phyloP scores from a whole-genome alignment of 2,888 invertebrate genomes.

The Patella ulyssiponensis region DNA sequence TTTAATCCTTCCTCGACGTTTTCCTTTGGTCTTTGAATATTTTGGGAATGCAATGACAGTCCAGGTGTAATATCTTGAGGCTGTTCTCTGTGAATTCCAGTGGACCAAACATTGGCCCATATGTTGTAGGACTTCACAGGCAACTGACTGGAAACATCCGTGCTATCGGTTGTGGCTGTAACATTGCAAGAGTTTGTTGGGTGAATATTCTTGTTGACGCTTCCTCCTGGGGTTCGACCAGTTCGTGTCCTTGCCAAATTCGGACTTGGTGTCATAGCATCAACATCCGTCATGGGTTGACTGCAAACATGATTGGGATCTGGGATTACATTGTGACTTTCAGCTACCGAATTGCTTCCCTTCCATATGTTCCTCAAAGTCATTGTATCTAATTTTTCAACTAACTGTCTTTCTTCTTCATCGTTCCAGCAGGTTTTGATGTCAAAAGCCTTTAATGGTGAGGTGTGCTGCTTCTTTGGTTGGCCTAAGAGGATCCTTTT shows the following conservation, averaged over 20 bases:
- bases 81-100: no score
- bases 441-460: background rate
- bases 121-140: no score
- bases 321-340: background rate
- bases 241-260: background rate
- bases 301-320: background rate
- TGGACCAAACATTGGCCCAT: no score
- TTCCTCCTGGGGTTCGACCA: background rate
- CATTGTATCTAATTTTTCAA: background rate
- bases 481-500: background rate
- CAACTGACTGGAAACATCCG: no score
- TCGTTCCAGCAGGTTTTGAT: background rate
- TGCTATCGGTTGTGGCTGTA: no score
- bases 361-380: background rate
- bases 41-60: no score
- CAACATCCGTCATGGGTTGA: background rate
- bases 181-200: no score
- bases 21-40: no score
- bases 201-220: no score
- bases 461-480: background rate
- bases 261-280: conserved; percentile 1
- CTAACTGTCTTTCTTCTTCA: background rate
- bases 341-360: background rate
- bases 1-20: no score
- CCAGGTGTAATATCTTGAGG: no score